Percentiles rank a stretch among this genome's conserved stretches.
Evolutionary conservation across 2,797 vertebrate genomes (phyloP).

Genomic region (Platyrinchus mystaceus): DNA sequence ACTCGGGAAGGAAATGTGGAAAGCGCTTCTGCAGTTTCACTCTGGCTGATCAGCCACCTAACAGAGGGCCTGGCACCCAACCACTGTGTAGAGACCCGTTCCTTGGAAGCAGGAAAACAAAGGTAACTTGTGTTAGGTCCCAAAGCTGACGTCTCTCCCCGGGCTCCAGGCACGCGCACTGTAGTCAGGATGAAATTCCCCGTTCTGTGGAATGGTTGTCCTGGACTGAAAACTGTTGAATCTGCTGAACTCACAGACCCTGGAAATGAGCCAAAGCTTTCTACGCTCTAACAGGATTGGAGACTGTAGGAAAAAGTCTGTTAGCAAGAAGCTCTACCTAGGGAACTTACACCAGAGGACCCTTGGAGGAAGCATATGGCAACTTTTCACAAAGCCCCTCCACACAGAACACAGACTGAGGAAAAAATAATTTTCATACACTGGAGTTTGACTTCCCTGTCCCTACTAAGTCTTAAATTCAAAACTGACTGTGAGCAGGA

Average conservation of each 20-base stretch:
- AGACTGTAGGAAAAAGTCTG: slow-evolving; percentile 4
- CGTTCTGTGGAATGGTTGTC: neutral
- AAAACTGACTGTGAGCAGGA: neutral
- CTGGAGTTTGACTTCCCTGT: neutral
- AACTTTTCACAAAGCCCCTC: neutral
- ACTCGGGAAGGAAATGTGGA: neutral
- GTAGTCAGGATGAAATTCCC: slow-evolving; percentile 26
- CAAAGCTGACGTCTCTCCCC: neutral
- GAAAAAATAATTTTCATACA: neutral
- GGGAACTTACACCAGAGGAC: neutral
- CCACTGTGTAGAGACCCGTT: neutral
- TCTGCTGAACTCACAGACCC: slow-evolving; percentile 32
- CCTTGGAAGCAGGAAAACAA: neutral
- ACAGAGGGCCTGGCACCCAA: neutral
- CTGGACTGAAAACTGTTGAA: neutral
- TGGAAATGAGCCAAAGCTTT: slow-evolving; percentile 18
- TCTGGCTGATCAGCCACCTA: neutral
- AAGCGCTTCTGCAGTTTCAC: neutral
- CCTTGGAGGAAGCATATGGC: neutral
- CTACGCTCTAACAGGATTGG: neutral
- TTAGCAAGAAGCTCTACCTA: slow-evolving; percentile 8
- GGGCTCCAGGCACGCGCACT: neutral
- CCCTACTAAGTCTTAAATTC: neutral
- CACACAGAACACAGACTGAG: neutral
- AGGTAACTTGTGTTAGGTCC: neutral